A percentile compares a stretch with the other conserved stretches of the same genome.
These are phyloP conservation scores for Metacarcinus magister DNA, from an alignment of 2,888 invertebrate species.

Conservation along the genomic window DNA sequence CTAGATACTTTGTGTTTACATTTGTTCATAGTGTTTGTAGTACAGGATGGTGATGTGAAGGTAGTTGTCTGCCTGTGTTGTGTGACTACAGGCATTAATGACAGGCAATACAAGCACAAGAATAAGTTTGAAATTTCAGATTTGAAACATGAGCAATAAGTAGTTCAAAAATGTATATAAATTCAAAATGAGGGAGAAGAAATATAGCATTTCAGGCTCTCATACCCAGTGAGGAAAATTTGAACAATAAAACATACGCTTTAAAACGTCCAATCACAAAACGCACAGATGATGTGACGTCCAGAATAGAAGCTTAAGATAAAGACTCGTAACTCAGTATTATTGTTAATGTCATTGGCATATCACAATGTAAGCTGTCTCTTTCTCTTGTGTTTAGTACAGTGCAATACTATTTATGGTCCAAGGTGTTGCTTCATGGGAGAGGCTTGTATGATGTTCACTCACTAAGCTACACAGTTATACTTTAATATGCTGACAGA, in stretches of 20 bases:
- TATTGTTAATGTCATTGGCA: slow-evolving; percentile 51
- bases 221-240: not conserved
- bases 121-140: not conserved
- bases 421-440: not conserved
- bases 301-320: slow-evolving; percentile 59
- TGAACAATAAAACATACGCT: slow-evolving; percentile 43
- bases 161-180: slow-evolving; percentile 45
- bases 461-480: not conserved
- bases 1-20: not conserved
- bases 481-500: not conserved
- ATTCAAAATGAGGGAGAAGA: not conserved
- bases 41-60: not conserved
- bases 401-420: slow-evolving; percentile 28
- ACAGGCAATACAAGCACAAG: not conserved
- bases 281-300: slow-evolving; percentile 67
- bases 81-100: not conserved
- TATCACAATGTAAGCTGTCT: slow-evolving; percentile 46
- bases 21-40: not conserved
- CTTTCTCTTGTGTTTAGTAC: not conserved
- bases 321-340: slow-evolving; percentile 60
- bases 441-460: not conserved
- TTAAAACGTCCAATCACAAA: slow-evolving; percentile 63
- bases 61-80: not conserved
- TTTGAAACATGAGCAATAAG: slow-evolving; percentile 34
- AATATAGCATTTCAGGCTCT: slow-evolving; percentile 54